These are phyloP conservation scores for Conger conger DNA, from an alignment of 2,113 vertebrate genomes.

Conservation along the genomic window DNA sequence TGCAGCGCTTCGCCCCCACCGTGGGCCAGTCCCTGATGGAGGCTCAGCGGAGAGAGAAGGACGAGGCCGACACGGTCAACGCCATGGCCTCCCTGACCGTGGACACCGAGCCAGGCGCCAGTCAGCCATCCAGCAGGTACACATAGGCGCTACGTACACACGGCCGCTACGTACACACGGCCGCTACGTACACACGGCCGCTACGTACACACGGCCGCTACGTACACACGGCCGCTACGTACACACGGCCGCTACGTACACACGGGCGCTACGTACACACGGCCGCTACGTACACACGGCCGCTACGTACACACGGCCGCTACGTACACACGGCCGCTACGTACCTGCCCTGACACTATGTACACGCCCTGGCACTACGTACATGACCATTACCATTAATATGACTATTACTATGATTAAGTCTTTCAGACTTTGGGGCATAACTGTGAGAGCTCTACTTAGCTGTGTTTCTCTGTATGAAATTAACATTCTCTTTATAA, in stretches of 20 bases:
- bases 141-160: neutral
- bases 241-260: too few relatives aligned
- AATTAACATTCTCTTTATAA: neutral
- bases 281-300: too few relatives aligned
- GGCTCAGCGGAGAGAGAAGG: conserved; percentile 73
- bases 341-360: too few relatives aligned
- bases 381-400: too few relatives aligned
- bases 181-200: too few relatives aligned
- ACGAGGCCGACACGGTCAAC: conserved; percentile 79
- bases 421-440: neutral
- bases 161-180: too few relatives aligned
- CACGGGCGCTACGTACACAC: too few relatives aligned
- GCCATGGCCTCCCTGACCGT: conserved; percentile 83
- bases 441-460: neutral
- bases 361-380: too few relatives aligned
- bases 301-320: too few relatives aligned
- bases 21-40: conserved; percentile 76
- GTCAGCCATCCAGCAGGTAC: conserved; percentile 50
- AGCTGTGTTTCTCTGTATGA: neutral
- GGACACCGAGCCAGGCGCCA: conserved; percentile 66
- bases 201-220: too few relatives aligned
- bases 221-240: too few relatives aligned
- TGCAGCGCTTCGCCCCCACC: conserved; percentile 64
- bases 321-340: too few relatives aligned
- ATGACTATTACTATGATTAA: neutral